phyloP scores from a whole-genome alignment of 2,888 invertebrate genomes.

The Drosophila gaucha region DNA sequence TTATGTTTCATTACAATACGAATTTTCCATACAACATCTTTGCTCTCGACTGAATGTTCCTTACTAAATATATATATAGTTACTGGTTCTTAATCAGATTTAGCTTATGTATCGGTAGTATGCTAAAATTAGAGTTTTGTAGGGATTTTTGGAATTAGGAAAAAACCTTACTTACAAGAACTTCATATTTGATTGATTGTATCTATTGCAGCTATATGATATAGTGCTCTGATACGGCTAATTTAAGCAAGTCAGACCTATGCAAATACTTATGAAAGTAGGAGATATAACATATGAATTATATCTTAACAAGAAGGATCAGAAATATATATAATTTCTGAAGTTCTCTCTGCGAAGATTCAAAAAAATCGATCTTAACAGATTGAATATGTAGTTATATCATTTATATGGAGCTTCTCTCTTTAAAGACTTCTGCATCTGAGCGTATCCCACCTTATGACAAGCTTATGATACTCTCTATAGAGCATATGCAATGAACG shows the following conservation, averaged over 20 bases:
- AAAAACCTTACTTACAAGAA: too few relatives aligned
- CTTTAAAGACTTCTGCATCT: too few relatives aligned
- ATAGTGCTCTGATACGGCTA: neutral
- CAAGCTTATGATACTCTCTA: neutral
- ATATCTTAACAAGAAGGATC: too few relatives aligned
- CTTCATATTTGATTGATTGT: neutral
- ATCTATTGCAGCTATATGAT: too few relatives aligned
- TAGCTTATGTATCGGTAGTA: too few relatives aligned
- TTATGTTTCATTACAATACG: neutral
- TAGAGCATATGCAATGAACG: constrained; percentile 2
- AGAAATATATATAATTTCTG: too few relatives aligned
- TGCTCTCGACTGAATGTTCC: neutral
- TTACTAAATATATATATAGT: neutral
- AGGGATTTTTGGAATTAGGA: neutral
- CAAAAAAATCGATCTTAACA: neutral
- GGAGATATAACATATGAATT: neutral
- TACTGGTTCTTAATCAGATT: neutral
- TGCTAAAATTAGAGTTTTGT: neutral
- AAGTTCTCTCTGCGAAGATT: too few relatives aligned
- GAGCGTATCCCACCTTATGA: neutral
- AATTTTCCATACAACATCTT: neutral
- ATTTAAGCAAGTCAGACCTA: neutral
- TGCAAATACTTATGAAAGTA: too few relatives aligned
- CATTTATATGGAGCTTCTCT: neutral
- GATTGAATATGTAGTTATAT: neutral